Percentiles rank a stretch among this genome's conserved stretches.
phyloP scores from a whole-genome alignment of 2,113 vertebrate genomes.

The Microcebus ravelobensis region DNA sequence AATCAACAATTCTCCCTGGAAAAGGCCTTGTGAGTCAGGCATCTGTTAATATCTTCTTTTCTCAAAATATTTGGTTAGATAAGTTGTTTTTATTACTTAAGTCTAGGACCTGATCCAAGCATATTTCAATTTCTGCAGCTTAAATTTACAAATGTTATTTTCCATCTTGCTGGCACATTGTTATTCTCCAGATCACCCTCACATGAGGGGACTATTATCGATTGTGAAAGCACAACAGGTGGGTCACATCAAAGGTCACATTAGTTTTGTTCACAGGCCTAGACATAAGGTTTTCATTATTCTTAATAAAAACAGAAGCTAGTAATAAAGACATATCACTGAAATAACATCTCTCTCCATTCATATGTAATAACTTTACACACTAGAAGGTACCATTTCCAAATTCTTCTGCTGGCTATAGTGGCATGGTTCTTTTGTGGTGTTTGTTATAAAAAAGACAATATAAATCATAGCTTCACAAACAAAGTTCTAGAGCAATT shows the following conservation, averaged over 20 bases:
- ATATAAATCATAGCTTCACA: constrained; percentile 82
- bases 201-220: constrained; percentile 90
- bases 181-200: constrained; percentile 85
- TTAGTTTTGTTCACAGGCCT: constrained; percentile 88
- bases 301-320: constrained; percentile 92
- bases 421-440: constrained; percentile 77
- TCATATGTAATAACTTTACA: constrained; percentile 83
- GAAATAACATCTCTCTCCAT: constrained; percentile 87
- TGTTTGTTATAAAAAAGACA: constrained; percentile 81
- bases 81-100: constrained; percentile 76
- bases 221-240: constrained; percentile 93
- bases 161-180: constrained; percentile 77
- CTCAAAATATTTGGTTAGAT: constrained; percentile 80
- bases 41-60: constrained; percentile 76
- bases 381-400: constrained; percentile 79
- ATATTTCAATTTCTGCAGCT: constrained; percentile 75
- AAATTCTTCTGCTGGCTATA: constrained; percentile 80
- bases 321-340: constrained; percentile 88
- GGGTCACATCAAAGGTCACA: constrained; percentile 91
- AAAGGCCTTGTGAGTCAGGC: constrained; percentile 46
- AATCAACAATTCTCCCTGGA: constrained; percentile 57
- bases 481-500: constrained; percentile 77
- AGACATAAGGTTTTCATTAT: constrained; percentile 94
- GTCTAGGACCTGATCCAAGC: constrained; percentile 69
- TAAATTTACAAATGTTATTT: constrained; percentile 80